These are phyloP conservation scores for Lepidostoma basale DNA, from an alignment of 1,140 invertebrate species.

Conservation along the genomic window DNA sequence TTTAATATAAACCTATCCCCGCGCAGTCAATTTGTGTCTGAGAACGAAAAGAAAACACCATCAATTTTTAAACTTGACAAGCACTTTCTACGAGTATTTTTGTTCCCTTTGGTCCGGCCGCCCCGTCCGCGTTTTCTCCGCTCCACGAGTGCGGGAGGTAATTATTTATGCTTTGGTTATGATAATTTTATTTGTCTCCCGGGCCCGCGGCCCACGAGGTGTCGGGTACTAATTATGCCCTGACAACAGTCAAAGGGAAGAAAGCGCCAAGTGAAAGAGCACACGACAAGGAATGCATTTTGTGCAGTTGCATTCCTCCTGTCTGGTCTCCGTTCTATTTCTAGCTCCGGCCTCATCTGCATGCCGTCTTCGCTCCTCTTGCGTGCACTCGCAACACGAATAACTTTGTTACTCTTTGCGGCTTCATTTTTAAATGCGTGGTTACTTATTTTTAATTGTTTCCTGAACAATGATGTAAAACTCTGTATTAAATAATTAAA, in stretches of 20 bases:
- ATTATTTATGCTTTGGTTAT: slow-evolving; percentile 14
- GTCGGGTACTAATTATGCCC: slow-evolving; percentile 16
- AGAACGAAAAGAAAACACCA: slow-evolving; percentile 2
- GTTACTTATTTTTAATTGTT: too few relatives aligned
- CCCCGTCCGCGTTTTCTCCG: not conserved
- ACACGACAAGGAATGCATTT: slow-evolving; percentile 22
- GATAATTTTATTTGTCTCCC: slow-evolving; percentile 19
- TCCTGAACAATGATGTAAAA: too few relatives aligned
- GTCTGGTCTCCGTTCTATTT: slow-evolving; percentile 23
- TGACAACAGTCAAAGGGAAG: not conserved
- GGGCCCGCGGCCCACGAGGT: not conserved
- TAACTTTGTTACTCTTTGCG: too few relatives aligned
- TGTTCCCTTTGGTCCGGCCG: not conserved
- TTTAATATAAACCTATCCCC: too few relatives aligned
- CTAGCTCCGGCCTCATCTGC: not conserved
- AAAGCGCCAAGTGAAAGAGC: slow-evolving; percentile 4
- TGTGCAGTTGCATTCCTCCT: slow-evolving; percentile 18
- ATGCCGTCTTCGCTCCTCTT: not conserved
- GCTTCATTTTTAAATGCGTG: too few relatives aligned
- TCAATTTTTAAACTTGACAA: slow-evolving; percentile 9
- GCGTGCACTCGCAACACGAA: too few relatives aligned
- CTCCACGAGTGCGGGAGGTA: not conserved
- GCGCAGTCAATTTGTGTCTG: not conserved
- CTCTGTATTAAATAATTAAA: too few relatives aligned
- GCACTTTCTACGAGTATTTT: slow-evolving; percentile 4